Conservation (phyloP, 2,888 invertebrate species). For the Zonitis immaculata region DNA sequence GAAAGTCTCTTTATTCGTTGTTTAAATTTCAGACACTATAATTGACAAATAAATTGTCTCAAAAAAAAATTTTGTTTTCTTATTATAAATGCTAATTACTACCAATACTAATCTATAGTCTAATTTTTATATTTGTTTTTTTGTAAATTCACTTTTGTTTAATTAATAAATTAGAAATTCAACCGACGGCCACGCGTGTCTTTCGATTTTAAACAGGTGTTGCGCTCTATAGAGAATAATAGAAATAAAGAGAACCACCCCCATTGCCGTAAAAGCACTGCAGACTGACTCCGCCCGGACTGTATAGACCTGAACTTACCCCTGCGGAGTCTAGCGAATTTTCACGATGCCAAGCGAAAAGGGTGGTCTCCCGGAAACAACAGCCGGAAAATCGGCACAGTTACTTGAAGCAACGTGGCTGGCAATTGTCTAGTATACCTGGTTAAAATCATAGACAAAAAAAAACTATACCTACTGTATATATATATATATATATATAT, state of each 20-base stretch:
- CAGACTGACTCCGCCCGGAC: constrained; percentile 46
- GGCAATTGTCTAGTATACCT: constrained; percentile 7
- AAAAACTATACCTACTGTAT: no score
- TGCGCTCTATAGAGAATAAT: constrained; percentile 30
- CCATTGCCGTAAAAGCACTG: constrained; percentile 41
- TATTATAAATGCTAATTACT: no score
- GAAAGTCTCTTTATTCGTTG: no score
- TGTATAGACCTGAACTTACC: constrained; percentile 27
- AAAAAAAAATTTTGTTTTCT: no score
- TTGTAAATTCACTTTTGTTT: no score
- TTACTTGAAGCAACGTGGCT: background rate
- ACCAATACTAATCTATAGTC: no score
- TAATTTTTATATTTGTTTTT: no score
- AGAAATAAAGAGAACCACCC: constrained; percentile 32
- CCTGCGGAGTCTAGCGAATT: constrained; percentile 28
- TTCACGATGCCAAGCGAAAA: constrained; percentile 25
- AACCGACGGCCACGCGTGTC: constrained; percentile 25
- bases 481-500: no score
- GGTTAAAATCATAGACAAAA: no score
- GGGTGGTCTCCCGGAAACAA: constrained; percentile 31
- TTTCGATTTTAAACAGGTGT: constrained; percentile 33
- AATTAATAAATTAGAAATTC: background rate
- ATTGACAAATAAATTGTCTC: no score
- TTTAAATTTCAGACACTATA: no score
- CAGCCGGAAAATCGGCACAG: constrained; percentile 31